These are phyloP conservation scores for Pantherophis alleghaniensis DNA, from an alignment of 2,797 vertebrate species.

Conservation along the genomic window DNA sequence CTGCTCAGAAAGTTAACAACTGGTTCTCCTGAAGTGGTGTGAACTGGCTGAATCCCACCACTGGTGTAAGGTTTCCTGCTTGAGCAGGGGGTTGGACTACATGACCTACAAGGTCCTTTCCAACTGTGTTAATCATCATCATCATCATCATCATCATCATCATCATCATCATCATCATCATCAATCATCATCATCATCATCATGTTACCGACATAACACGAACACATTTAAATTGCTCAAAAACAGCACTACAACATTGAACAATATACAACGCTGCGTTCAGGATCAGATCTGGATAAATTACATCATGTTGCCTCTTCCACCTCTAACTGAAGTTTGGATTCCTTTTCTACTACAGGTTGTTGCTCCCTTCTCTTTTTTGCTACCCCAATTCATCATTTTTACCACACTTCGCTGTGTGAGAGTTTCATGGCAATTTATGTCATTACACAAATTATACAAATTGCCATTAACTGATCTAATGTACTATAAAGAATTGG, in stretches of 20 bases:
- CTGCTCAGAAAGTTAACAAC: no score
- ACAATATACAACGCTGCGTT: neutral
- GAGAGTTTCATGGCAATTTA: slow-evolving; percentile 71
- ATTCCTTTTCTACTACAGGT: neutral
- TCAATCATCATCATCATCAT: neutral
- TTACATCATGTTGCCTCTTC: neutral
- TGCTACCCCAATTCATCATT: slow-evolving; percentile 67
- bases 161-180: neutral
- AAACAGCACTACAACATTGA: neutral
- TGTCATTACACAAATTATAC: slow-evolving; percentile 78
- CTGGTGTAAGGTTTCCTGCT: no score
- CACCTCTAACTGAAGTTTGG: neutral
- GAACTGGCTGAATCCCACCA: no score
- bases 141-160: no score
- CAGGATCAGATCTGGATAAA: neutral
- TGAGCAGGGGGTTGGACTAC: no score
- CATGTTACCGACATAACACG: neutral
- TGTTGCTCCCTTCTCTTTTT: slow-evolving; percentile 47
- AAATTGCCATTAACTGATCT: slow-evolving; percentile 76
- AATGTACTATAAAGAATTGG: slow-evolving; percentile 76
- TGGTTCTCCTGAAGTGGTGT: no score
- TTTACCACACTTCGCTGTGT: slow-evolving; percentile 66
- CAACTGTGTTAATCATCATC: no score
- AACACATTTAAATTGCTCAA: neutral
- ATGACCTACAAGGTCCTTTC: no score